Percentiles rank a stretch among this genome's conserved stretches.
These are phyloP conservation scores for Cenopis cana DNA, from an alignment of 2,888 invertebrate genomes.

Conservation along the genomic window DNA sequence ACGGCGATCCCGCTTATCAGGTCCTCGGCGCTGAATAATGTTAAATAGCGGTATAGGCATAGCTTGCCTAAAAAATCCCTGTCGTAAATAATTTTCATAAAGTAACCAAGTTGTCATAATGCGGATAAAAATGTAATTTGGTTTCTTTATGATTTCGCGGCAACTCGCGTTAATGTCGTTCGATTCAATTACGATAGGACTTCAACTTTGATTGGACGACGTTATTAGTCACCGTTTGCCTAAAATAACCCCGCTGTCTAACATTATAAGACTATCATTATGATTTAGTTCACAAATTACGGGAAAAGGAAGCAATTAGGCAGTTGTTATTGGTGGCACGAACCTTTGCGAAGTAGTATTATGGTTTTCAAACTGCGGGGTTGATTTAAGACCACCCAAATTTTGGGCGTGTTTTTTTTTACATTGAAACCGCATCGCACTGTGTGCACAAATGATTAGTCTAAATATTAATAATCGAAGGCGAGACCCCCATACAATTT, in stretches of 20 bases:
- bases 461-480: too few species aligned
- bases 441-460: too few species aligned
- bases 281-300: slow-evolving; percentile 21
- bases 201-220: slow-evolving; percentile 36
- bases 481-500: too few species aligned
- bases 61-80: not conserved
- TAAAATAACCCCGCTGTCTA: slow-evolving; percentile 28
- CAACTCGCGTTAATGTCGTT: slow-evolving; percentile 33
- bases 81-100: not conserved
- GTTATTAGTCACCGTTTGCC: slow-evolving; percentile 30
- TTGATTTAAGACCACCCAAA: too few species aligned
- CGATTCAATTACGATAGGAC: slow-evolving; percentile 43
- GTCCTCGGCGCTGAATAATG: too few species aligned
- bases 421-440: too few species aligned
- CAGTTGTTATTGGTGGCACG: slow-evolving; percentile 2
- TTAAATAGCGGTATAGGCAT: too few species aligned
- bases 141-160: slow-evolving; percentile 23
- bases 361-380: not conserved
- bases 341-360: not conserved
- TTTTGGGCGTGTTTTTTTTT: too few species aligned
- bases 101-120: slow-evolving; percentile 1
- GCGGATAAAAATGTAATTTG: slow-evolving; percentile 23
- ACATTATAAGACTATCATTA: slow-evolving; percentile 33
- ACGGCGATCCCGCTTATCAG: too few species aligned
- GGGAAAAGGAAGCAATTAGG: slow-evolving; percentile 18